Evolutionary conservation across 2,888 invertebrate genomes (phyloP).

Genomic region (Mythimna pallens): DNA sequence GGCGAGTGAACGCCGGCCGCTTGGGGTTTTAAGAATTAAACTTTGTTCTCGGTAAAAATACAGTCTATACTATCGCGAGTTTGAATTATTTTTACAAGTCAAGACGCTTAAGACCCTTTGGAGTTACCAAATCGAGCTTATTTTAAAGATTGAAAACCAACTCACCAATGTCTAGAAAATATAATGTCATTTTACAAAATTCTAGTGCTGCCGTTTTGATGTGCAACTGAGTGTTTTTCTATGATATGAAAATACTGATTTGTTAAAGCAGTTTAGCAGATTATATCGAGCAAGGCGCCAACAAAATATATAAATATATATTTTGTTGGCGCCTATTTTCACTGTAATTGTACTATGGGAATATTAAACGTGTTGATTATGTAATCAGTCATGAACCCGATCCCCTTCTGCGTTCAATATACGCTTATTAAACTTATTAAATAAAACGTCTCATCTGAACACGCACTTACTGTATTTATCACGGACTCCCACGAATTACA

Average conservation of each 20-base stretch:
- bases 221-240: background rate
- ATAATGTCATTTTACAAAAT: background rate
- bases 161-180: background rate
- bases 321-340: background rate
- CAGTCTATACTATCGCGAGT: background rate
- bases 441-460: background rate
- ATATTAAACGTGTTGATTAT: too few species aligned
- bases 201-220: background rate
- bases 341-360: background rate
- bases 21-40: too few species aligned
- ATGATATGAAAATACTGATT: background rate
- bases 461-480: background rate
- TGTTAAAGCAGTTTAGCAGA: background rate
- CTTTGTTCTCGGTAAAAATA: background rate
- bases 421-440: too few species aligned
- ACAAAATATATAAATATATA: background rate
- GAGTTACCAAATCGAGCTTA: background rate
- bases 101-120: background rate
- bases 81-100: background rate
- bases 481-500: conserved; percentile 20
- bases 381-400: background rate
- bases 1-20: too few species aligned
- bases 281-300: background rate
- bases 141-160: background rate
- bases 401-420: background rate